Percentiles rank a stretch among this genome's conserved stretches.
Evolutionary conservation across 2,888 invertebrate species (phyloP).

Genomic region (Cheilosia vulpina): DNA sequence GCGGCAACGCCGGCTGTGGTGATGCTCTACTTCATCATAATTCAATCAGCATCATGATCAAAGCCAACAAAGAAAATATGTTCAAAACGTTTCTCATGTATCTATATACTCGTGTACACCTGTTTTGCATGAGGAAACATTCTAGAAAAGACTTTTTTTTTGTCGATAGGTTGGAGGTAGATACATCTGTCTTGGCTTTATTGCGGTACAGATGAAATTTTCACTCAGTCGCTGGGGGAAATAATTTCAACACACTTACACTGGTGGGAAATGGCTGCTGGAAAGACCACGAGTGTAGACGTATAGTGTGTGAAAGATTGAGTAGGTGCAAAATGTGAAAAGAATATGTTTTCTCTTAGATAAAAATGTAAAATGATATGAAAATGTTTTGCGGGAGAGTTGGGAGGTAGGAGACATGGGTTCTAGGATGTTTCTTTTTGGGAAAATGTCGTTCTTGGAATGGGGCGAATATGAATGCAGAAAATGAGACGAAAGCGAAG

Average conservation of each 20-base stretch:
- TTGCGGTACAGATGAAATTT: constrained; percentile 65
- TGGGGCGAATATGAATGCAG: background rate
- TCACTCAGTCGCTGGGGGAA: constrained; percentile 47
- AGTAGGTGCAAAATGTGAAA: constrained; percentile 52
- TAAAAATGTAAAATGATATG: constrained; percentile 69
- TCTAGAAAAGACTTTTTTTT: constrained; percentile 11
- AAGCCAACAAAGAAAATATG: constrained; percentile 58
- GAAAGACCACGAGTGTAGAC: constrained; percentile 36
- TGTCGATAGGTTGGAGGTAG: background rate
- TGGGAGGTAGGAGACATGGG: background rate
- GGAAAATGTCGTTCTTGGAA: background rate
- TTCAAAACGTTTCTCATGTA: constrained; percentile 56
- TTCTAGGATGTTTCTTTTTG: background rate
- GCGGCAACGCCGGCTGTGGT: constrained; percentile 12
- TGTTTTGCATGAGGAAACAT: constrained; percentile 67
- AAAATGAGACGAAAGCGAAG: too few relatives aligned
- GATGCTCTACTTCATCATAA: constrained; percentile 60
- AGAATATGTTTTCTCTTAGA: constrained; percentile 66
- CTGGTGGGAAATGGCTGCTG: constrained; percentile 33
- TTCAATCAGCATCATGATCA: constrained; percentile 74
- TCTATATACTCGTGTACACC: constrained; percentile 31
- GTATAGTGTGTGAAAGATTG: constrained; percentile 39
- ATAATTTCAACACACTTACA: constrained; percentile 61
- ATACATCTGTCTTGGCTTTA: constrained; percentile 55
- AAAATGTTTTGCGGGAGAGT: constrained; percentile 34